A percentile compares a stretch with the other conserved stretches of the same genome.
Evolutionary conservation across 2,888 invertebrate genomes (phyloP).

Genomic region (Thalpophila matura): DNA sequence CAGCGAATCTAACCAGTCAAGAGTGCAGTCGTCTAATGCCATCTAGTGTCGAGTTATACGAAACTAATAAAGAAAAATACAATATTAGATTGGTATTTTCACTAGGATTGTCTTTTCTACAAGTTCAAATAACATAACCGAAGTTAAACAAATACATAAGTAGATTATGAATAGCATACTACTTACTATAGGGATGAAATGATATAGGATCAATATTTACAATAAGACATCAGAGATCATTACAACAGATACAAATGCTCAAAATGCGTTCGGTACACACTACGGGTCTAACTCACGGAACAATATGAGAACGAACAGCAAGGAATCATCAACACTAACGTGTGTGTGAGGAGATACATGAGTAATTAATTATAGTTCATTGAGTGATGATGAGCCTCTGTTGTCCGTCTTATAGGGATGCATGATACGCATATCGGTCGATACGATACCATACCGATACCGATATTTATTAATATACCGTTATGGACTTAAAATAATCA

Average conservation of each 20-base stretch:
- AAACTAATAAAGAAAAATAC: slow-evolving; percentile 57
- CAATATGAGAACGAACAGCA: slow-evolving; percentile 38
- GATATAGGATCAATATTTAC: slow-evolving; percentile 64
- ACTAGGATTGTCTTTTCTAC: slow-evolving; percentile 65
- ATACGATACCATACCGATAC: no score
- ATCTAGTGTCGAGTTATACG: slow-evolving; percentile 48
- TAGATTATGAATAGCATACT: slow-evolving; percentile 57
- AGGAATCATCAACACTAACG: slow-evolving; percentile 52
- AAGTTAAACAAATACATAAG: slow-evolving; percentile 55
- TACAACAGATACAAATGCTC: slow-evolving; percentile 63
- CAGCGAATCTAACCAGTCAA: slow-evolving; percentile 10
- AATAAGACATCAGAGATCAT: slow-evolving; percentile 65
- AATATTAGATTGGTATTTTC: slow-evolving; percentile 54
- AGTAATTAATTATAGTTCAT: slow-evolving; percentile 33
- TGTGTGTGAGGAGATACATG: slow-evolving; percentile 49
- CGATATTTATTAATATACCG: no score
- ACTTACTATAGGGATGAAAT: slow-evolving; percentile 62
- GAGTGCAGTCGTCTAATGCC: slow-evolving; percentile 27
- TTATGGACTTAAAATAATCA: no score
- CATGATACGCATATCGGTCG: no score
- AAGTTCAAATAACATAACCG: slow-evolving; percentile 57
- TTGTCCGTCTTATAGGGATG: no score
- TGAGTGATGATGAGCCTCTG: slow-evolving; percentile 47
- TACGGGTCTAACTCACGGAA: slow-evolving; percentile 48
- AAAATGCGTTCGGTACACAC: slow-evolving; percentile 55